Conservation (phyloP, 2,113 vertebrate genomes). For the Corythornis cristatus region DNA sequence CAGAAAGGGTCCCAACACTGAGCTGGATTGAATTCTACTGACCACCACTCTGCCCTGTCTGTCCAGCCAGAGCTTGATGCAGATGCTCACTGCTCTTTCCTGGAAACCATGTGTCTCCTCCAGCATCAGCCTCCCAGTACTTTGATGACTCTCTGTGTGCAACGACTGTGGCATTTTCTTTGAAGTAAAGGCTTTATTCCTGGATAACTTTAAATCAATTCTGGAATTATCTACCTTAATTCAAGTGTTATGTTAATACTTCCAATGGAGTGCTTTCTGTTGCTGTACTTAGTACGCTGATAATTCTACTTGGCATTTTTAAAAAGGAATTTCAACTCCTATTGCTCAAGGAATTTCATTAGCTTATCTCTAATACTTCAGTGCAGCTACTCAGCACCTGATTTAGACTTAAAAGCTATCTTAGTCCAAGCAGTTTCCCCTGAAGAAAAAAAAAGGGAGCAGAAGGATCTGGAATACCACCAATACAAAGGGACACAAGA, state of each 20-base stretch:
- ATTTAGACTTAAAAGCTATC: background rate
- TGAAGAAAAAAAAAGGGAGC: background rate
- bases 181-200: background rate
- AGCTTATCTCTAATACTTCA: background rate
- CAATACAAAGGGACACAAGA: background rate
- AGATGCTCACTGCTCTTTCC: background rate
- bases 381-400: background rate
- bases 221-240: background rate
- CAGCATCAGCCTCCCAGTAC: fast-evolving
- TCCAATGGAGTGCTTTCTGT: background rate
- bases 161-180: background rate
- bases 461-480: background rate
- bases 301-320: background rate
- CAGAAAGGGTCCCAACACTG: too few relatives aligned
- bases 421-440: background rate
- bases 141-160: fast-evolving
- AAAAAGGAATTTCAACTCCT: background rate
- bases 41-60: too few relatives aligned
- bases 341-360: background rate
- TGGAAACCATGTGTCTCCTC: background rate
- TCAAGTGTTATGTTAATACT: background rate
- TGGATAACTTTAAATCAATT: background rate
- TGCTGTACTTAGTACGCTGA: fast-evolving
- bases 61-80: background rate
- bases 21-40: too few relatives aligned